Evolutionary conservation across 2,888 invertebrate species (phyloP).

Genomic region (Phortica okadai): DNA sequence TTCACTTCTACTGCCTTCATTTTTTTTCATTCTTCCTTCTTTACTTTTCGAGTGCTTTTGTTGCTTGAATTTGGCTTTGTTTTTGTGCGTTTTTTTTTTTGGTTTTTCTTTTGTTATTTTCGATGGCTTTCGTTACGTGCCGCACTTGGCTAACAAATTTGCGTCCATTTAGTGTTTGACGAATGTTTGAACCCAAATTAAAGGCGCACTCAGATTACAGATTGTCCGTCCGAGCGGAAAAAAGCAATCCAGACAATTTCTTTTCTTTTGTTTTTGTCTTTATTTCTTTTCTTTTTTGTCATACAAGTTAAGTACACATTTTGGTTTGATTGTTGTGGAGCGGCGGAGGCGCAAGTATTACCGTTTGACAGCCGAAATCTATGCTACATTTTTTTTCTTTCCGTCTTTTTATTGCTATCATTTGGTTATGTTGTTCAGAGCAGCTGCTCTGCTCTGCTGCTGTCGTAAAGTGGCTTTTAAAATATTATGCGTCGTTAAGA

Average conservation of each 20-base stretch:
- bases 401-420: conserved; percentile 69
- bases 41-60: conserved; percentile 5
- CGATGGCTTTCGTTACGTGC: neutral
- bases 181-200: conserved; percentile 57
- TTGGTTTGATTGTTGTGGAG: neutral
- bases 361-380: conserved; percentile 35
- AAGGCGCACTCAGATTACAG: conserved; percentile 63
- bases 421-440: conserved; percentile 71
- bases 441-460: conserved; percentile 59
- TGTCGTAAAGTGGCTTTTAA: conserved; percentile 16
- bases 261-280: neutral
- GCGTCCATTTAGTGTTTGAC: conserved; percentile 65
- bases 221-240: conserved; percentile 9
- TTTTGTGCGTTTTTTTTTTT: neutral
- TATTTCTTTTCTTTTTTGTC: neutral
- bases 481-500: neutral
- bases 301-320: neutral
- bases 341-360: neutral
- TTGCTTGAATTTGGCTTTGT: neutral
- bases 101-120: neutral
- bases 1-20: conserved; percentile 27
- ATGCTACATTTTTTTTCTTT: conserved; percentile 44
- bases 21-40: conserved; percentile 39
- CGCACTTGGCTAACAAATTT: conserved; percentile 60
- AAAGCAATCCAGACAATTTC: neutral